Evolutionary conservation across 2,888 invertebrate species (phyloP), one percentile per base, ranked within the genome.

Genomic region (Diploptera punctata): DNA sequence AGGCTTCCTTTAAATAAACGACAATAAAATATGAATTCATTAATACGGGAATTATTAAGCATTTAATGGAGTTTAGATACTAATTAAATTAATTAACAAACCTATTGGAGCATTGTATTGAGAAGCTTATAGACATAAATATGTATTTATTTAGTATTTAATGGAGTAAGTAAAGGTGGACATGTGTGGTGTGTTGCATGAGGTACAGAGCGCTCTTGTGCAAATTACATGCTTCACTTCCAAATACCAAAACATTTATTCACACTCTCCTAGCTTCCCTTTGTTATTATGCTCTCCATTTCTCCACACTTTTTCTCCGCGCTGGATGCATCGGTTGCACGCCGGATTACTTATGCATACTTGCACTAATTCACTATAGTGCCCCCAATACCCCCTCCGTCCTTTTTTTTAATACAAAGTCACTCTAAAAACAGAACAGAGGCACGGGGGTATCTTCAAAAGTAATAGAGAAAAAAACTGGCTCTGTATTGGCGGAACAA

Each of bases 221-320:
- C 65, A 47, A 69, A 69, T 69, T 69, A 69, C 43, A 54, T 69
- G 68, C 68, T 57, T 69, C 68, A 69, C 9, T 69, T 69, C 57
- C 68, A 69, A 54, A 69, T 69, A 57, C 68, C 68, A 69, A 69
- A 69, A 69, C 68, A 57, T 57, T 69, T 65, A 47, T 69, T 69
- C 60, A 69, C 68, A 57, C 68, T 57, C 68, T 67, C 57, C 19
- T 57, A 38, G 60, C 43, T 69, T 69, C 68, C 19, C 68, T 69
- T 69, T 69, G 68, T 69, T 29, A 29, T 57, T 31, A 29, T 57
- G 26, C 57, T 57, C 57, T 57, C 57, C 16, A 57, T 57, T 57
- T 67, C 67, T 67, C 67, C 29, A 67, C 33, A 33, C 33, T 33
- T 33, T 47, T 67, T 44, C 47, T 26, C 47, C 29, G 29, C 26